Base-by-base conservation (phyloP, 2,797 vertebrate species). In the Graptemys geographica region DNA sequence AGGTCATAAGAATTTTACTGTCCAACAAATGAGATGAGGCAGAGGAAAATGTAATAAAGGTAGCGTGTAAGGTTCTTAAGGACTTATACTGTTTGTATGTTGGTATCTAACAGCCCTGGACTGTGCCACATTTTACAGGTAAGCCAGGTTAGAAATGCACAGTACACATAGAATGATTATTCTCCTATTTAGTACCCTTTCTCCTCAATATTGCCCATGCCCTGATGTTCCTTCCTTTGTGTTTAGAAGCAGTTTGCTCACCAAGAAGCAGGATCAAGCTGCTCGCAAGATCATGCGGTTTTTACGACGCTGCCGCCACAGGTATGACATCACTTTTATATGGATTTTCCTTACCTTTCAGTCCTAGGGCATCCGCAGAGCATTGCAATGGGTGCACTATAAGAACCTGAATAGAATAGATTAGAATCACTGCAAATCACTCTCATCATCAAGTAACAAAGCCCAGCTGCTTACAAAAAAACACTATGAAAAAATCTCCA, bases 231-330 rank as follows among this genome's bases (percentile, higher is more conserved):
- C 90, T 88, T 28, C 1, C 31, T 76, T 90, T 95, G 88, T 98
- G 93, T 98, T 97, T 97, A 99, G 99, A 99, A 99, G 99, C 97
- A 99, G 99, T 99, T 99, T 99, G 98, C 99, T 99, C 97, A 99
- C 99, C 96, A 99, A 99, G 98, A 99, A 99, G 97, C 99, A 99
- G 98, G 99, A 99, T 98, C 99, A 99, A 98, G 99, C 99, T 98
- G 99, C 99, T 98, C 99, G 99, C 97, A 99, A 99, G 98, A 99
- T 99, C 96, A 99, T 99, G 99, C 98, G 99, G 97, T 99, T 99
- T 98, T 98, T 99, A 90, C 99, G 99, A 93, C 99, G 99, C 97
- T 99, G 99, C 98, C 99, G 99, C 97, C 99, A 99, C 99, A 99
- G 99, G 99, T 99, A 98, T 87, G 90, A 79, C 44, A 1, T 55